phyloP scores from a whole-genome alignment of 2,113 vertebrate species.

The Megaptera novaeangliae region DNA sequence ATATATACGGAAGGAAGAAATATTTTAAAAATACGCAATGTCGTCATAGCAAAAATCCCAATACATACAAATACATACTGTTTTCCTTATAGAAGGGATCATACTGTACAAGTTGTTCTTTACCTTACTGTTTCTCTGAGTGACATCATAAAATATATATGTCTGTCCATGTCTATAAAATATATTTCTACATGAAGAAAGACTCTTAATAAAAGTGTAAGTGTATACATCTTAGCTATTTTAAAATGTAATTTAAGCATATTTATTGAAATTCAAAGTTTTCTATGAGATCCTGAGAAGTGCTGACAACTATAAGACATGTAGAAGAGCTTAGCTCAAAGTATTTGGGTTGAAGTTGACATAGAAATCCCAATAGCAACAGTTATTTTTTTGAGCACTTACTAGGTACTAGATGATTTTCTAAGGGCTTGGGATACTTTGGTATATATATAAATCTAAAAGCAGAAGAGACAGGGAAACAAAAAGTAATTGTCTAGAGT shows the following conservation, averaged over 20 bases:
- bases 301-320: background rate
- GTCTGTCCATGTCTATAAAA: background rate
- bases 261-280: background rate
- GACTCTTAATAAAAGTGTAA: background rate
- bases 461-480: background rate
- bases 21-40: background rate
- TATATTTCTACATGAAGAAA: background rate
- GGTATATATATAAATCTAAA: background rate
- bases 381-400: background rate
- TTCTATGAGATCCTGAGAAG: background rate
- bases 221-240: background rate
- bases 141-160: background rate
- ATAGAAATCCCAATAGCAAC: background rate
- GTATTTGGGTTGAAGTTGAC: background rate
- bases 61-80: background rate
- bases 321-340: background rate
- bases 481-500: background rate
- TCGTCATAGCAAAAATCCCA: background rate
- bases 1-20: background rate
- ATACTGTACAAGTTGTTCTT: background rate
- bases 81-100: background rate
- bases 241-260: background rate
- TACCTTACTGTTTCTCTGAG: background rate
- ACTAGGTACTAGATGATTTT: background rate
- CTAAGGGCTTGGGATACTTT: background rate